These are phyloP conservation scores for Diprion similis DNA, from an alignment of 1,140 invertebrate species.

Conservation along the genomic window DNA sequence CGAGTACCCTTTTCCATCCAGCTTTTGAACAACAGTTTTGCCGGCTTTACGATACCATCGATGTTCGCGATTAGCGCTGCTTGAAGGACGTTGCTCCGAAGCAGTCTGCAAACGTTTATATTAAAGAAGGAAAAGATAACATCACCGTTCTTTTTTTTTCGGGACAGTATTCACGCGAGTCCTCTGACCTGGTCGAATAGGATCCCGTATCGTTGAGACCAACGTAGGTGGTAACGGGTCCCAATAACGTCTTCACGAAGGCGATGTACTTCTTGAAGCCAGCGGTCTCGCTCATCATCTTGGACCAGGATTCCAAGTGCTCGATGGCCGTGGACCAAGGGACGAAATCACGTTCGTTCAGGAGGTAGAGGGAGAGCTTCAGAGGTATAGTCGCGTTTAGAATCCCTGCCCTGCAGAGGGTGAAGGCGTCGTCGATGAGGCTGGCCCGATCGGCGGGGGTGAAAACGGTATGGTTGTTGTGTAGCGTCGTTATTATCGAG, in stretches of 20 bases:
- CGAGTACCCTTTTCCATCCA: constrained; percentile 70
- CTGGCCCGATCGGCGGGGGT: constrained; percentile 76
- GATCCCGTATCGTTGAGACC: constrained; percentile 73
- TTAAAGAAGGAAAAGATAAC: not conserved
- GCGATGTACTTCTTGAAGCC: constrained; percentile 70
- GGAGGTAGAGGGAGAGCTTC: constrained; percentile 73
- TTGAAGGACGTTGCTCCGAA: constrained; percentile 66
- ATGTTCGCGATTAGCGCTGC: constrained; percentile 70
- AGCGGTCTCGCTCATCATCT: constrained; percentile 71
- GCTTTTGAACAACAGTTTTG: constrained; percentile 67
- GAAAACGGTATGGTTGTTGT: constrained; percentile 72
- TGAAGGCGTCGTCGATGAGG: constrained; percentile 80
- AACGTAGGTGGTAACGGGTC: constrained; percentile 67
- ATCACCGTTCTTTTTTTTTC: too few relatives aligned
- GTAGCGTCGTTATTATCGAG: constrained; percentile 72
- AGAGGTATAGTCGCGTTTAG: constrained; percentile 74
- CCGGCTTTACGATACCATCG: constrained; percentile 68
- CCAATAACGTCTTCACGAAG: constrained; percentile 68
- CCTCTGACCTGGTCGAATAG: constrained; percentile 70
- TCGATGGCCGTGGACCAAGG: constrained; percentile 77
- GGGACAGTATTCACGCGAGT: constrained; percentile 20
- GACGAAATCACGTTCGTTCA: constrained; percentile 75
- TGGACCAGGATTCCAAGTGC: constrained; percentile 74
- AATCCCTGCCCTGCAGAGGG: constrained; percentile 76
- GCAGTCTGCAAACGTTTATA: constrained; percentile 54